Evolutionary conservation across 2,797 vertebrate species (phyloP).

Genomic region (Tinamus major): DNA sequence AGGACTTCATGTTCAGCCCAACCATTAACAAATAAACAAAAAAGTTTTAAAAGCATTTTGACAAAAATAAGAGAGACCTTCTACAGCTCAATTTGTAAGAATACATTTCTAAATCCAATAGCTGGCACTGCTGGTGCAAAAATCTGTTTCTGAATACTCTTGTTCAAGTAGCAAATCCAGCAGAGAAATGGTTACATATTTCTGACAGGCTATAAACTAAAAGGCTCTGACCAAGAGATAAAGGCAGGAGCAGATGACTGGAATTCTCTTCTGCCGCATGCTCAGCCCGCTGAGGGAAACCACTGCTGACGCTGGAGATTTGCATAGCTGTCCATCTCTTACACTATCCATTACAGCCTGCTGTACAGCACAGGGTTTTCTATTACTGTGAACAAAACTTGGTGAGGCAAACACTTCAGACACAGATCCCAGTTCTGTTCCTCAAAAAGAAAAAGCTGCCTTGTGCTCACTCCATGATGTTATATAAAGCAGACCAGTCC

Average conservation of each 20-base stretch:
- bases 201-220: constrained; percentile 47
- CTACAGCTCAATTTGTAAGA: constrained; percentile 5
- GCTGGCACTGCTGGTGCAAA: neutral
- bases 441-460: neutral
- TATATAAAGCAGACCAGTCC: neutral
- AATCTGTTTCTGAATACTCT: neutral
- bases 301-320: constrained; percentile 29
- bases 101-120: neutral
- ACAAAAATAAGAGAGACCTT: neutral
- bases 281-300: constrained; percentile 8
- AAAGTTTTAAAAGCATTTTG: neutral
- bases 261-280: constrained; percentile 60
- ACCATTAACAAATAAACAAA: neutral
- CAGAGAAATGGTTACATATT: constrained; percentile 42
- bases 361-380: neutral
- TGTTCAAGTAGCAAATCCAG: constrained; percentile 28
- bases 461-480: neutral
- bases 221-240: constrained; percentile 42
- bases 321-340: constrained; percentile 48
- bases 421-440: neutral
- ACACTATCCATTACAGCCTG: neutral
- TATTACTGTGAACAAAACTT: neutral
- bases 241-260: constrained; percentile 44
- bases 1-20: neutral
- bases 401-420: neutral